A percentile compares a stretch with the other conserved stretches of the same genome.
These are phyloP conservation scores for Sciurus vulgaris DNA, from an alignment of 2,797 vertebrate species.

Conservation along the genomic window DNA sequence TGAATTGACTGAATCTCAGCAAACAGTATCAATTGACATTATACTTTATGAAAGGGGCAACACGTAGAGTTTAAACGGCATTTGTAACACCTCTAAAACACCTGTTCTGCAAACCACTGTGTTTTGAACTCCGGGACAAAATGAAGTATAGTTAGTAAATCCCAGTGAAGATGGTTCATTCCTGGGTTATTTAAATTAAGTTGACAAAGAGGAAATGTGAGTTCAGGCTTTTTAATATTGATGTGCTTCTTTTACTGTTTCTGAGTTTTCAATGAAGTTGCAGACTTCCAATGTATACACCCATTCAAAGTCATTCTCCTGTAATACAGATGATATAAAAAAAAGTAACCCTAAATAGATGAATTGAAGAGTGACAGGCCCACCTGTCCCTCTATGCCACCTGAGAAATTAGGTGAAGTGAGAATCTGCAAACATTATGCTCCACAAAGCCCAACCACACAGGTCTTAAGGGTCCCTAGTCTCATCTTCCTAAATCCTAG, in stretches of 20 bases:
- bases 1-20: conserved; percentile 46
- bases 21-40: conserved; percentile 52
- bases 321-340: background rate
- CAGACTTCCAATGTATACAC: background rate
- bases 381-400: background rate
- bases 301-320: rapidly evolving
- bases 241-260: conserved; percentile 49
- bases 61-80: rapidly evolving
- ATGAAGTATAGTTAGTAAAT: background rate
- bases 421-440: background rate
- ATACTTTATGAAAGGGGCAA: conserved; percentile 14
- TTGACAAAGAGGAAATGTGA: no score
- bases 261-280: background rate
- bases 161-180: no score
- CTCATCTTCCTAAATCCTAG: background rate
- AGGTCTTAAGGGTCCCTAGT: background rate
- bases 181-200: no score
- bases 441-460: rapidly evolving
- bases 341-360: background rate
- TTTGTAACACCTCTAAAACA: background rate
- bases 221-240: background rate
- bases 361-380: background rate
- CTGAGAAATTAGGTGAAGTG: background rate
- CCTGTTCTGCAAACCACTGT: background rate
- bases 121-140: background rate